These are phyloP conservation scores for Salvelinus namaycush DNA, from an alignment of 2,113 vertebrate genomes.

Conservation along the genomic window DNA sequence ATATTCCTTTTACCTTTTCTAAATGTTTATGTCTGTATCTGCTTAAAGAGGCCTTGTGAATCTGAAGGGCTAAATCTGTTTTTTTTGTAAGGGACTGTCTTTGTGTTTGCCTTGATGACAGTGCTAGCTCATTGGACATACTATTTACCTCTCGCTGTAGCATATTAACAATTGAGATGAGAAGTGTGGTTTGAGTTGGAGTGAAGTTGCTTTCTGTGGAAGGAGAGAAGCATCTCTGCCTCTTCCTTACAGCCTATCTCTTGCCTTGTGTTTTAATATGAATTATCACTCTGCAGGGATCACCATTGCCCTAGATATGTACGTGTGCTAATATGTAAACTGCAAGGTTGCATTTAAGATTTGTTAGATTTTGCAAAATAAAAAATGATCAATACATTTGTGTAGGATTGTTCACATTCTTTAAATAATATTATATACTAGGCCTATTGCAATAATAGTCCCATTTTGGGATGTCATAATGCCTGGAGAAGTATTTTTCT, in stretches of 20 bases:
- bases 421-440: too few species aligned
- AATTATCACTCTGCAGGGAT: background rate
- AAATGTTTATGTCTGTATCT: background rate
- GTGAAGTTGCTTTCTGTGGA: background rate
- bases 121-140: background rate
- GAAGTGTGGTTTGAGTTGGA: background rate
- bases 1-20: background rate
- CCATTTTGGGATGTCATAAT: too few species aligned
- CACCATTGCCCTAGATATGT: background rate
- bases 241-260: background rate
- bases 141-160: background rate
- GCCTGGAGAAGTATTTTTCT: too few species aligned
- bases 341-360: background rate
- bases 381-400: background rate
- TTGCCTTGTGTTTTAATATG: background rate
- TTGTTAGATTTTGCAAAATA: background rate
- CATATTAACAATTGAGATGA: background rate
- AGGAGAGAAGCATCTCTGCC: background rate
- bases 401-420: background rate
- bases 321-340: background rate
- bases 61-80: constrained; percentile 1
- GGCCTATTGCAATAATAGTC: too few species aligned
- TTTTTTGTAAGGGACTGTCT: background rate
- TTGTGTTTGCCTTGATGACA: constrained; percentile 23
- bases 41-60: constrained; percentile 12